These are phyloP conservation scores for Acleris laterana DNA, from an alignment of 2,888 invertebrate genomes.

Conservation along the genomic window DNA sequence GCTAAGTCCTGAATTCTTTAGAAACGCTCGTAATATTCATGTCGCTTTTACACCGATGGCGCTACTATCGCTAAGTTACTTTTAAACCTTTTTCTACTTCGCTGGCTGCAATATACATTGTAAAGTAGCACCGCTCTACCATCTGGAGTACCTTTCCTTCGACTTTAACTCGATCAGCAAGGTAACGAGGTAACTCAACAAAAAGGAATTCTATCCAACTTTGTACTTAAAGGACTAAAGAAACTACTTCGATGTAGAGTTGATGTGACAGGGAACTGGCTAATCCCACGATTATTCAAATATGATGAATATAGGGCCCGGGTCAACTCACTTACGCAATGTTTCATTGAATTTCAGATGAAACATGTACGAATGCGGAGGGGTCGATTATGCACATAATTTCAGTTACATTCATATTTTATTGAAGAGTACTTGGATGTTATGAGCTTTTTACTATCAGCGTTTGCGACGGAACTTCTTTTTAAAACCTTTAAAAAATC, in stretches of 20 bases:
- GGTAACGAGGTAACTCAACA: constrained; percentile 36
- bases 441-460: no score
- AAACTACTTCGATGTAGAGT: constrained; percentile 27
- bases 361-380: constrained; percentile 13
- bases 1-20: neutral
- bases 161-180: constrained; percentile 33
- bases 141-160: constrained; percentile 16
- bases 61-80: constrained; percentile 26
- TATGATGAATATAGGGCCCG: constrained; percentile 47
- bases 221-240: constrained; percentile 30
- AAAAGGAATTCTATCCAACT: constrained; percentile 41
- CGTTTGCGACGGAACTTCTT: neutral
- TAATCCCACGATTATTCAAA: constrained; percentile 64
- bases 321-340: constrained; percentile 21
- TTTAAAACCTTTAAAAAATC: neutral
- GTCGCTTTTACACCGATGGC: constrained; percentile 3
- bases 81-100: constrained; percentile 27
- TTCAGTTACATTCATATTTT: neutral
- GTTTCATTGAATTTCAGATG: constrained; percentile 16
- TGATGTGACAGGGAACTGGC: constrained; percentile 18
- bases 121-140: constrained; percentile 20
- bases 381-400: constrained; percentile 1
- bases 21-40: neutral
- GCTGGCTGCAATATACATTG: constrained; percentile 23
- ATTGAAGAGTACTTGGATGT: neutral